These are phyloP conservation scores for Stenoptilia bipunctidactyla DNA, from an alignment of 2,888 invertebrate species.

Conservation along the genomic window DNA sequence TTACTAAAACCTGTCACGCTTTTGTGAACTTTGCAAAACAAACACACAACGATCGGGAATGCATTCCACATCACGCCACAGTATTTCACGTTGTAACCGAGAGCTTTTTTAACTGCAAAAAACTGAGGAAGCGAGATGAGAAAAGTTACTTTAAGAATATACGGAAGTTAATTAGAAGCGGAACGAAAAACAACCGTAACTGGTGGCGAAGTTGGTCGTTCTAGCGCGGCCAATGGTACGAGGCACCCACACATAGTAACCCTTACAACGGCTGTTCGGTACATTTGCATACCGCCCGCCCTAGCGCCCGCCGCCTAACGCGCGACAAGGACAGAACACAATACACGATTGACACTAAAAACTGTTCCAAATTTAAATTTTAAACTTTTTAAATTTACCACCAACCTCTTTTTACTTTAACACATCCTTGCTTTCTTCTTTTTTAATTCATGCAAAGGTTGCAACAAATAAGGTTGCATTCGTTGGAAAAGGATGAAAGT, in stretches of 20 bases:
- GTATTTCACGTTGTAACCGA: conserved; percentile 53
- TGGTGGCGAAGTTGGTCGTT: conserved; percentile 71
- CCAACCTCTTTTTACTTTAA: conserved; percentile 8
- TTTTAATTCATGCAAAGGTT: conserved; percentile 7
- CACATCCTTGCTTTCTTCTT: conserved; percentile 7
- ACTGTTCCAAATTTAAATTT: conserved; percentile 10
- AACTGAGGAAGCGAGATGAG: conserved; percentile 57
- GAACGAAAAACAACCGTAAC: conserved; percentile 73
- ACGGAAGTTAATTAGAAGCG: conserved; percentile 70
- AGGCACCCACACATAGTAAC: conserved; percentile 56
- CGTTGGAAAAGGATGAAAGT: conserved; percentile 59
- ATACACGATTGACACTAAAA: conserved; percentile 13
- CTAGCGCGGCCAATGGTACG: conserved; percentile 69
- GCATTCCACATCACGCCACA: conserved; percentile 50
- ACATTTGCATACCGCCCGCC: conserved; percentile 73
- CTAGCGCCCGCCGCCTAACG: conserved; percentile 62
- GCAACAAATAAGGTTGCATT: conserved; percentile 37
- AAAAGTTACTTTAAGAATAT: conserved; percentile 67
- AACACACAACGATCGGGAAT: conserved; percentile 30
- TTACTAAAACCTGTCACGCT: conserved; percentile 34
- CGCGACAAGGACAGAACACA: conserved; percentile 59
- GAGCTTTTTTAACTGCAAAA: conserved; percentile 20
- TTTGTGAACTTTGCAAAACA: conserved; percentile 10
- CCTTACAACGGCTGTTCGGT: conserved; percentile 51
- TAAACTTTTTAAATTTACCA: conserved; percentile 7